Evolutionary conservation across 2,113 vertebrate species (phyloP).

Genomic region (Hydropotes inermis): DNA sequence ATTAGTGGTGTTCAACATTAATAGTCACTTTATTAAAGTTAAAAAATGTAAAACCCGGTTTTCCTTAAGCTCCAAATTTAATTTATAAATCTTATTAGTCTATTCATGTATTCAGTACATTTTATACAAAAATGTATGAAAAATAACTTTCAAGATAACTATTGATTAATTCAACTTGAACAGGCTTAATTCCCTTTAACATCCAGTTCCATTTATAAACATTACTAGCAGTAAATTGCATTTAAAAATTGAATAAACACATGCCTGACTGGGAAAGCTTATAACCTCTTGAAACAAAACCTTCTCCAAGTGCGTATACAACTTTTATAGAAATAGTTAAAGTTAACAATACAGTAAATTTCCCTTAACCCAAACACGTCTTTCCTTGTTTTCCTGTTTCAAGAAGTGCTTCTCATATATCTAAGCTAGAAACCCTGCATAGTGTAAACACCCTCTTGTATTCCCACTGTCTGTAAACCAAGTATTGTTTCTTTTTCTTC

Average conservation of each 20-base stretch:
- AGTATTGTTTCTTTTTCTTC: not conserved
- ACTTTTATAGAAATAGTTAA: not conserved
- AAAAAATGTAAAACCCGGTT: constrained; percentile 8
- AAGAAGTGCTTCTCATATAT: not conserved
- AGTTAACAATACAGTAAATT: not conserved
- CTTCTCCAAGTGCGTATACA: not conserved
- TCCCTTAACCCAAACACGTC: not conserved
- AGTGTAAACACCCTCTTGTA: not conserved
- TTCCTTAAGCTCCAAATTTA: constrained; percentile 9
- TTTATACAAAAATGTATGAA: constrained; percentile 25
- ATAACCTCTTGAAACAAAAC: not conserved
- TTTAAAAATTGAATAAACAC: constrained; percentile 10
- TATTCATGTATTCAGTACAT: not conserved
- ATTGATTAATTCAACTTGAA: constrained; percentile 23
- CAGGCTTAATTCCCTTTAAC: not conserved
- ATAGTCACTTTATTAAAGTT: not conserved
- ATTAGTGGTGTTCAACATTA: not conserved
- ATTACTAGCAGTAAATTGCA: constrained; percentile 5
- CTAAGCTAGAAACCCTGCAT: not conserved
- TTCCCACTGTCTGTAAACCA: not conserved
- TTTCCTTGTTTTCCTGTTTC: constrained; percentile 16
- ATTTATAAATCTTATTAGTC: not conserved
- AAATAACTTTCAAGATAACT: not conserved
- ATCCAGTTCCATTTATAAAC: constrained; percentile 3
- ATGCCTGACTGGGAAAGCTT: not conserved